Conservation (phyloP, 35 echinoderm and acorn worm genomes). For the Antedon bifida region DNA sequence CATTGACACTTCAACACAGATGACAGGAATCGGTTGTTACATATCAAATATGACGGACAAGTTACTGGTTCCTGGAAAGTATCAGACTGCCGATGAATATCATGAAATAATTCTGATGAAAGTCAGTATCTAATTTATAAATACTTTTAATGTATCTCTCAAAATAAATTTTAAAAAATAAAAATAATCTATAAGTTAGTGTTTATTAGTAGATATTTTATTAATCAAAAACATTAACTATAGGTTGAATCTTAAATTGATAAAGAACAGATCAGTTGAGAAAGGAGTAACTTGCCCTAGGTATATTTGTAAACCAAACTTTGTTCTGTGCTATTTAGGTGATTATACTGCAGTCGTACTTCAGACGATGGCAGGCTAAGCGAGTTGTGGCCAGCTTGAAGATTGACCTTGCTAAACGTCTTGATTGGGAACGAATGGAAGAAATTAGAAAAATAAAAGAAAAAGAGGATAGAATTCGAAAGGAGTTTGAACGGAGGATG, state of each 20-base stretch:
- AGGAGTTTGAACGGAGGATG: constrained; percentile 90
- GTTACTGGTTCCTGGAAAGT: constrained; percentile 65
- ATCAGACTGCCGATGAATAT: constrained; percentile 66
- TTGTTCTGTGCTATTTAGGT: constrained; percentile 33
- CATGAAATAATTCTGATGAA: constrained; percentile 64
- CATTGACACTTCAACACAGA: constrained; percentile 78
- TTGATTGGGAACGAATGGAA: constrained; percentile 85
- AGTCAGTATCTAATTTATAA: constrained; percentile 25
- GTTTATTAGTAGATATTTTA: too few species aligned
- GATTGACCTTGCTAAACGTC: constrained; percentile 48
- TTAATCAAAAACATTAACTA: too few species aligned
- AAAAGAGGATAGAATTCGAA: constrained; percentile 84
- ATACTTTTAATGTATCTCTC: not conserved
- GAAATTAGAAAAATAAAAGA: constrained; percentile 96
- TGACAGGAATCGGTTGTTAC: constrained; percentile 89
- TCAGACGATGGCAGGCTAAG: constrained; percentile 85
- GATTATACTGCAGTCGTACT: constrained; percentile 90
- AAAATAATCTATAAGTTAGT: not conserved
- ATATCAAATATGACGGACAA: constrained; percentile 92
- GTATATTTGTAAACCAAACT: too few species aligned
- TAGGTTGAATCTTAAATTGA: too few species aligned
- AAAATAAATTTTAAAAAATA: not conserved
- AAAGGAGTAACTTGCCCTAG: too few species aligned
- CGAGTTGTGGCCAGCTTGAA: constrained; percentile 41
- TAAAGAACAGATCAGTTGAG: too few species aligned